Evolutionary conservation across 1,140 invertebrate species (phyloP), one percentile per base, ranked within the genome.

Genomic region (Pogonognathellus flavescens): DNA sequence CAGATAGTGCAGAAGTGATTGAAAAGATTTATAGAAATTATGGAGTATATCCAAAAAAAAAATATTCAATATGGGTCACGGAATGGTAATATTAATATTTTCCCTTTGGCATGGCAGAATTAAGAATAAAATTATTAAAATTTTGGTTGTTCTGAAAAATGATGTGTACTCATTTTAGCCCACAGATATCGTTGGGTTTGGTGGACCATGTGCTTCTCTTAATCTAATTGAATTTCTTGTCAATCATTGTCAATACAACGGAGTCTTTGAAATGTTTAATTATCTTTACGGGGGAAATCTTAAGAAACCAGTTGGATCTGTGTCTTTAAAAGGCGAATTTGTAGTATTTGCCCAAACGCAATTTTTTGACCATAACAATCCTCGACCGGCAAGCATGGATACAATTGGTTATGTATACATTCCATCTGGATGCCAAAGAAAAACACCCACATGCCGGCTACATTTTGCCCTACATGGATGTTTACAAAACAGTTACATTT

Each of bases 381-480:
- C 52, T 11, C 70, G 49, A 14, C 14, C 41, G 16, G 70, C 70
- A n/a, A 80, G 84, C 41, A 82, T 85, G 84, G 76, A 81, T 31
- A 52, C 22, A 0, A 11, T 41, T 18, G 84, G 84, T 20, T 82
- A 52, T 31, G 55, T 16, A 2, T 85, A 85, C 31, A 66, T 85
- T 13, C 84, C 84, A 41, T 85, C 84, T 3, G 59, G 76, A 11
- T 85, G 84, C 20, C 14, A 20, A 62, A 11, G 9, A 9, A 1
- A n/a, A n/a, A n/a, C n/a, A n/a, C n/a, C 13, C 14, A 20, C n/a
- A 14, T 85, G 84, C n/a, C 59, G 52, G 31, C 59, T 85, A 1
- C 52, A 41, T 57, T 49, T 85, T 11, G 72, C 55, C n/a, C 62
- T 85, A 18, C 84, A 85, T 70, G 84, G 84, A 52, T 85, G 84